phyloP scores from a whole-genome alignment of 2,888 invertebrate species.

The Drosophila demipolita region DNA sequence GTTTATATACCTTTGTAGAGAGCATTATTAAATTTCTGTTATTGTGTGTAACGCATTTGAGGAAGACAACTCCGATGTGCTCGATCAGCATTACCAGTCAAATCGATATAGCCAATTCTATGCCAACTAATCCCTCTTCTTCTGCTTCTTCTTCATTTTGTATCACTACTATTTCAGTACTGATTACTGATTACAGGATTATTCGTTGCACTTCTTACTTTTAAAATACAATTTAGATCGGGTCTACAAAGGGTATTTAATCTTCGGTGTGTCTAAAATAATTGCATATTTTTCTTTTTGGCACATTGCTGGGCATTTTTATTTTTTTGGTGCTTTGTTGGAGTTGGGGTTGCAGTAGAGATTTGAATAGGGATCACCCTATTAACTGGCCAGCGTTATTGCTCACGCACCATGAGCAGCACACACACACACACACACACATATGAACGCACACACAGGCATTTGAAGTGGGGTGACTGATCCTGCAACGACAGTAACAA shows the following conservation, averaged over 20 bases:
- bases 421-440: background rate
- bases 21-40: background rate
- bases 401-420: conserved; percentile 25
- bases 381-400: conserved; percentile 25
- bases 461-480: conserved; percentile 57
- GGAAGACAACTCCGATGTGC: background rate
- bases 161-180: background rate
- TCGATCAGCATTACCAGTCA: background rate
- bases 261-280: background rate
- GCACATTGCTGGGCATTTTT: conserved; percentile 33
- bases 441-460: background rate
- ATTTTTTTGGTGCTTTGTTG: conserved; percentile 1
- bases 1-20: background rate
- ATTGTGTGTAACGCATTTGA: background rate
- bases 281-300: background rate
- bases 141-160: no score
- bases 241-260: background rate
- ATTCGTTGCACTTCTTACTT: background rate
- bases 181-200: background rate
- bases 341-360: conserved; percentile 28
- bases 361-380: conserved; percentile 50
- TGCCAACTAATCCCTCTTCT: background rate
- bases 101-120: background rate
- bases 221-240: background rate
- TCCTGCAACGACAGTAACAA: conserved; percentile 30